Base-by-base conservation (phyloP, 2,797 vertebrate species). In the Graptemys geographica region DNA sequence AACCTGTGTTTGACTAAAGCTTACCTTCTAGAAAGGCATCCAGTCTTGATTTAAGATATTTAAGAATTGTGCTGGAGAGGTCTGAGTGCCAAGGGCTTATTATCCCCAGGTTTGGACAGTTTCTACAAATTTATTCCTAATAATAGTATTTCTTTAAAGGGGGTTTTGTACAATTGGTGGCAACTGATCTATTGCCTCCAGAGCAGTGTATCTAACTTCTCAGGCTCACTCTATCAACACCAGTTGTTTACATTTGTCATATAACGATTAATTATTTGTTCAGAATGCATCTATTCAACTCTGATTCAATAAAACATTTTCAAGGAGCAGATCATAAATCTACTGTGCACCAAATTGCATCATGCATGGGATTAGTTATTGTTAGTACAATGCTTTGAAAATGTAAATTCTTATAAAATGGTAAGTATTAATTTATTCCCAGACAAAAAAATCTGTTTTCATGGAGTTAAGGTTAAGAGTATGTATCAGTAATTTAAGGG, bases 81-180 rank as follows among this genome's bases (percentile, higher is more conserved):
- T 86, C 88, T 74, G 56, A 72, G 52, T 69, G 83, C 76, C 86
- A 62, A 90, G 4, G 16, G 6, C 37, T 93, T 91, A 94, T 94
- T 95, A 87, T 19, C n/a, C 18, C 13, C n/a, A 69, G n/a, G 19
- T 69, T 37, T 11, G 65, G 96, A 97, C 92, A 95, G 87, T 85
- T 97, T 94, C 93, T 96, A 91, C 72, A 93, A 96, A 94, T 41
- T 90, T 94, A 87, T 85, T 95, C 80, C 92, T 93, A 96, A 90
- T 88, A 93, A 92, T 55, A 94, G 85, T 62, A 93, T 93, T 90
- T 53, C n/a, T 95, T 95, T 79, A 72, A 97, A 81, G 85, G 47
- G 51, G 62, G 84, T 89, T 95, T 96, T 88, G 62, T 90, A 89
- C 84, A 93, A 72, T n/a, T 79, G 89, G 83, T 85, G 85, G 91